phyloP scores from a whole-genome alignment of 2,797 vertebrate genomes.

The Rhynchonycteris naso region DNA sequence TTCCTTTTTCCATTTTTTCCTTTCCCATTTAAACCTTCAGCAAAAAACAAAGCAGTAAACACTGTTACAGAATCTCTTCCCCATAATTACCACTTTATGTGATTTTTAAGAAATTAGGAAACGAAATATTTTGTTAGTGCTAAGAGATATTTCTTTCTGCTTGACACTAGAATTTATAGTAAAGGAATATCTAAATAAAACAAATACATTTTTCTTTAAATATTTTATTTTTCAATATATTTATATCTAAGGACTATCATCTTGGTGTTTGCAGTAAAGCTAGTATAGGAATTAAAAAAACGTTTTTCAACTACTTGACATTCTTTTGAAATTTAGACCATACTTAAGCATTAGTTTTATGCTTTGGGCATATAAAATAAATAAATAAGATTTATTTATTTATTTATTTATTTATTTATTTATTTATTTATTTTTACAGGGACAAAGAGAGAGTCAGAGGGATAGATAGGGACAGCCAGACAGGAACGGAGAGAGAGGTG shows the following conservation, averaged over 20 bases:
- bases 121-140: not conserved
- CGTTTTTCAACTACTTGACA: not conserved
- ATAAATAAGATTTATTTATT: slow-evolving; percentile 7
- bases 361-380: slow-evolving; percentile 7
- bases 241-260: slow-evolving; percentile 30
- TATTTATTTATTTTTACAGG: no score
- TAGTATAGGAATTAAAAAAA: slow-evolving; percentile 31
- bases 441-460: no score
- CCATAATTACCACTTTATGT: not conserved
- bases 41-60: not conserved
- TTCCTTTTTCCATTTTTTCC: not conserved
- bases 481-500: no score
- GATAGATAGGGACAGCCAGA: no score
- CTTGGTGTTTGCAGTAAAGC: slow-evolving; percentile 12
- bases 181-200: slow-evolving; percentile 30
- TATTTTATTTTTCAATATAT: slow-evolving; percentile 25
- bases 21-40: not conserved
- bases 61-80: not conserved
- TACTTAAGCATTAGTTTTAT: slow-evolving; percentile 53
- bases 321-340: slow-evolving; percentile 47
- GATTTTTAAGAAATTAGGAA: slow-evolving; percentile 34
- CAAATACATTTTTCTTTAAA: not conserved
- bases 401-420: no score
- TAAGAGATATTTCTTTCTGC: not conserved
- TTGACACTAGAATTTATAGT: slow-evolving; percentile 9